A percentile compares a stretch with the other conserved stretches of the same genome.
Conservation (phyloP, 1,140 invertebrate genomes). For the Formica exsecta region DNA sequence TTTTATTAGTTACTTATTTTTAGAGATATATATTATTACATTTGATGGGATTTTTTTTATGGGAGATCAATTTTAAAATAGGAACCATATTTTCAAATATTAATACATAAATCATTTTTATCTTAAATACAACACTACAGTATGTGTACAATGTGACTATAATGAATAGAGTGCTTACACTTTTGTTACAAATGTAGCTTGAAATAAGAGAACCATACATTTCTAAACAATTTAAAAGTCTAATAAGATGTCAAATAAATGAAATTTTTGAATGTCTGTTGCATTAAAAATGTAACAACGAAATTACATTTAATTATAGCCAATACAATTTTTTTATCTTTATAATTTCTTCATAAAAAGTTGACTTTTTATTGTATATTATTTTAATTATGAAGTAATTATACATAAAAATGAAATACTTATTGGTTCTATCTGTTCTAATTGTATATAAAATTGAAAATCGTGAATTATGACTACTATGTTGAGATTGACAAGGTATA, state of each 20-base stretch:
- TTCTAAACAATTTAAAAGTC: neutral
- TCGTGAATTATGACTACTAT: slow-evolving; percentile 10
- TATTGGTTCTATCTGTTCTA: neutral
- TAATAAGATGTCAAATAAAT: neutral
- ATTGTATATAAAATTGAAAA: slow-evolving; percentile 13
- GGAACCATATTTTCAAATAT: slow-evolving; percentile 4
- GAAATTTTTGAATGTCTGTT: neutral
- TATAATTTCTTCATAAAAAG: slow-evolving; percentile 2
- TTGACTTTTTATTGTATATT: slow-evolving; percentile 17
- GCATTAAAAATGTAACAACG: slow-evolving; percentile 6
- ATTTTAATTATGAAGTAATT: neutral
- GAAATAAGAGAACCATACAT: neutral
- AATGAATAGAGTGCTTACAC: neutral
- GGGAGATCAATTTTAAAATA: slow-evolving; percentile 8
- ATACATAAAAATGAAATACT: neutral
- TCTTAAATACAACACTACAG: neutral
- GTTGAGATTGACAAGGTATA: neutral
- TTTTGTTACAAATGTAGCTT: slow-evolving; percentile 12
- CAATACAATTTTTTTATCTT: slow-evolving; percentile 1
- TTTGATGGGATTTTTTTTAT: slow-evolving; percentile 23
- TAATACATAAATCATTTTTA: slow-evolving; percentile 48
- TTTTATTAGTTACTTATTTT: slow-evolving; percentile 47
- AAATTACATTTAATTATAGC: neutral
- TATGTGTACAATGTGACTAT: neutral
- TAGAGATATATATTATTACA: slow-evolving; percentile 24